Evolutionary conservation across 2,888 invertebrate species (phyloP), one percentile per base, ranked within the genome.

Genomic region (Dolichomitus sp.): DNA sequence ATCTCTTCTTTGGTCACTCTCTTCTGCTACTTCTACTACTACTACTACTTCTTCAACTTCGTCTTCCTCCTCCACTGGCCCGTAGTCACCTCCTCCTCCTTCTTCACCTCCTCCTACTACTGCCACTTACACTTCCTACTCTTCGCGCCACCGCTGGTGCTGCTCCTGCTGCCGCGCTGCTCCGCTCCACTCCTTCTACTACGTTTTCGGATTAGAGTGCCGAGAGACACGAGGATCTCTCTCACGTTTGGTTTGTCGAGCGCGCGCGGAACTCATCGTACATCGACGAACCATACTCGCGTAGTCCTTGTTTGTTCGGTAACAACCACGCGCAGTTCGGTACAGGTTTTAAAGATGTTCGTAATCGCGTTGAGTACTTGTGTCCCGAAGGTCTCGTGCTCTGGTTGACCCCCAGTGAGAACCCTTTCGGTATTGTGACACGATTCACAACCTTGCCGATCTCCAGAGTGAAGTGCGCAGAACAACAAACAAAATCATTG

Each of bases 131-230:
- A 50, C 68, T 74, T 50, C 52, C 66, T 70, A 70, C 82, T 66
- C 63, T 70, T 76, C 77, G 77, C 75, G 75, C 30, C 66, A 73
- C 27, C 75, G 69, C 75, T 70, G 80, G 76, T 68, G 50, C 52
- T 74, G 76, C 42, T 75, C 59, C 48, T 40, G 42, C 27, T 40
- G 54, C 37, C 33, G 65, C 76, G 70, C 70, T 59, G 42, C 80
- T 66, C 63, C 80, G 30, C 63, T 54, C 75, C 33, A 50, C 30
- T 77, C 78, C 81, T 45, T 69, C 48, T 57, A 50, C 73, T 70
- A 72, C 66, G 87, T 87, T 87, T 88, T 84, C 89, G 85, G 77
- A 89, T 87, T 69, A 50, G 87, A 87, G 84, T 81, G 75, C 65
- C 77, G 83, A 83, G 83, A 80, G 80, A 83, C 83, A 80, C 80